Evolutionary conservation across 2,113 vertebrate species (phyloP), one percentile per base, ranked within the genome.

Genomic region (Hippoglossus stenolepis): DNA sequence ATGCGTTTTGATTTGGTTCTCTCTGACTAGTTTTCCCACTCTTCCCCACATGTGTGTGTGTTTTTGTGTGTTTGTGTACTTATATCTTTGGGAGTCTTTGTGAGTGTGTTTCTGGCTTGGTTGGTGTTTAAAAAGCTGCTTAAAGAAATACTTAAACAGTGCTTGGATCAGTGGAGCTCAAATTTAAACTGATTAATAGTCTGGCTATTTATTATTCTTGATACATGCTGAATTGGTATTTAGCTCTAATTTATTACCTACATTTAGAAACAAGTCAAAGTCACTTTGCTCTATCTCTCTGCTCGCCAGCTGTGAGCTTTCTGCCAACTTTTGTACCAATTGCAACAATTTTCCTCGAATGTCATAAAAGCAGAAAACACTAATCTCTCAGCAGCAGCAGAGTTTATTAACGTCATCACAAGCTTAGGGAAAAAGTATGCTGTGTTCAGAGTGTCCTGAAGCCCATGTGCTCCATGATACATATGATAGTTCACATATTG

Each of bases 291-390:
- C 17, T 67, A 9, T 28, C 73, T 24, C 35, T 60, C 53, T 53
- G 12, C n/a, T 66, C 68, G 26, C 70, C 77, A 73, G 75, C 61
- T 82, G 78, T 11, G 23, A 60, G 43, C 24, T 40, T 70, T 79
- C 79, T 83, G 73, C 24, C 61, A 70, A 79, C 57, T 70, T 69
- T 56, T 15, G 61, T 23, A 87, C 72, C 58, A 49, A 75, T 47
- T 72, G 38, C 51, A 77, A 66, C 53, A 21, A 6, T 69, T 63
- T 85, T 67, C 10, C 40, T 76, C 35, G 3, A 21, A n/a, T 59
- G 57, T 73, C 71, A 60, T 51, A 49, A 56, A 69, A 69, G 59
- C 23, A 62, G 56, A 73, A 75, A 79, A 75, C 67, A 75, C 31
- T 35, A 0, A 63, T 63, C 17, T 73, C 51, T 76, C 58, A 64